Evolutionary conservation across 2,113 vertebrate genomes (phyloP).

Genomic region (Chamaetylas fuelleborni): DNA sequence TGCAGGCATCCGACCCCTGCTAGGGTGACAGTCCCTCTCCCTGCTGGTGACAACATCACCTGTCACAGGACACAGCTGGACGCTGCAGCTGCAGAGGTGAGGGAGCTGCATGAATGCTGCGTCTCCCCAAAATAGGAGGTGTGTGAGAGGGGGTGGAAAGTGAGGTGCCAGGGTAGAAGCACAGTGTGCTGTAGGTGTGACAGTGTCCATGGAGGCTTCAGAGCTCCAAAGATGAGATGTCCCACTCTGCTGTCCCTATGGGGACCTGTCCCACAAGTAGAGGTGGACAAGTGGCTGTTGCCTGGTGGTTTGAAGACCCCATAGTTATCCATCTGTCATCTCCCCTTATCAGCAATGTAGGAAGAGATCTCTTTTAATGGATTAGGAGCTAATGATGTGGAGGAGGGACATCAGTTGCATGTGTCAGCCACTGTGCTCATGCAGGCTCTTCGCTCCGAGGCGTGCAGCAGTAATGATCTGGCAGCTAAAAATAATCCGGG

Average conservation of each 20-base stretch:
- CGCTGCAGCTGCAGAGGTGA: not conserved
- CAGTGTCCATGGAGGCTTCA: not conserved
- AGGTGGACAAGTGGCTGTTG: not conserved
- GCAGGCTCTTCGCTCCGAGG: conserved; percentile 30
- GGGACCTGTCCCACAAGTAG: not conserved
- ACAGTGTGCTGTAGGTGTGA: not conserved
- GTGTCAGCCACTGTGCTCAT: not conserved
- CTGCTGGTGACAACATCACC: not conserved
- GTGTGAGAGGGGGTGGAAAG: not conserved
- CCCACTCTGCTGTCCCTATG: not conserved
- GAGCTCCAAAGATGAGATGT: not conserved
- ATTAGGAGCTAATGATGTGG: not conserved
- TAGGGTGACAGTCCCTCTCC: not conserved
- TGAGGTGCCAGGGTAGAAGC: not conserved
- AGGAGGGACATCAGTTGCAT: not conserved
- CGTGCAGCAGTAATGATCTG: conserved; percentile 64
- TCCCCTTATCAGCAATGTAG: not conserved
- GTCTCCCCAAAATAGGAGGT: accelerated
- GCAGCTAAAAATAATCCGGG: conserved; percentile 71
- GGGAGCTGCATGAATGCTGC: not conserved
- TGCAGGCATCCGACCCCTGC: not conserved
- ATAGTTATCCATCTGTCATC: not conserved
- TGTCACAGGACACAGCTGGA: not conserved
- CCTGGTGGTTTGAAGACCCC: not conserved
- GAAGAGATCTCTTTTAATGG: not conserved